These are phyloP conservation scores for Aphis craccivora DNA, from an alignment of 1,140 invertebrate species.

Conservation along the genomic window DNA sequence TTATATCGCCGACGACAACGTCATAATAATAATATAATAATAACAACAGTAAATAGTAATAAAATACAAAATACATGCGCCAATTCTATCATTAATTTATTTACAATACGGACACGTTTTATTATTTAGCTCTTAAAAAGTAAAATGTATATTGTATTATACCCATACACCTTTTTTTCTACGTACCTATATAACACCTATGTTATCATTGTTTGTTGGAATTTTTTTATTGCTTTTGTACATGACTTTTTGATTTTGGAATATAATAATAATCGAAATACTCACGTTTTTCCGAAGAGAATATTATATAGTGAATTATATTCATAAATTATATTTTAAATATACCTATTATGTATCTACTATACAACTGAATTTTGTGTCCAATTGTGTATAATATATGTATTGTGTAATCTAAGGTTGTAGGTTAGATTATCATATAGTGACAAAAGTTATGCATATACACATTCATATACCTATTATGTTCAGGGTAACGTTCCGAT, in stretches of 20 bases:
- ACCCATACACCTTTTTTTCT: conserved; percentile 9
- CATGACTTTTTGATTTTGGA: conserved; percentile 44
- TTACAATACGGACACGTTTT: background rate
- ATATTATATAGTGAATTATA: background rate
- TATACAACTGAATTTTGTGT: background rate
- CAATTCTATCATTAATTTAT: conserved; percentile 26
- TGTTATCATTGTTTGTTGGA: conserved; percentile 2
- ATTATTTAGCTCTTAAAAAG: conserved; percentile 4
- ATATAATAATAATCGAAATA: background rate
- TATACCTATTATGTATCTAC: background rate
- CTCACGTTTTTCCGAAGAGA: background rate
- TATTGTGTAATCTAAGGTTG: background rate
- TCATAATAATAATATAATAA: background rate
- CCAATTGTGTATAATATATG: background rate
- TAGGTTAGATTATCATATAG: background rate
- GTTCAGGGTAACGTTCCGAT: background rate
- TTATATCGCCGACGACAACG: background rate
- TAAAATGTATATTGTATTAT: no score
- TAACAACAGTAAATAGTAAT: background rate
- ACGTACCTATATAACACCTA: no score
- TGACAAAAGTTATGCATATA: background rate
- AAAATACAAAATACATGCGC: background rate
- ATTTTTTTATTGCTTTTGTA: conserved; percentile 50
- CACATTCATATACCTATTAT: background rate
- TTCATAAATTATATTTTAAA: background rate